Base-by-base conservation (phyloP, 1,140 invertebrate species). In the Neodiprion virginianus region DNA sequence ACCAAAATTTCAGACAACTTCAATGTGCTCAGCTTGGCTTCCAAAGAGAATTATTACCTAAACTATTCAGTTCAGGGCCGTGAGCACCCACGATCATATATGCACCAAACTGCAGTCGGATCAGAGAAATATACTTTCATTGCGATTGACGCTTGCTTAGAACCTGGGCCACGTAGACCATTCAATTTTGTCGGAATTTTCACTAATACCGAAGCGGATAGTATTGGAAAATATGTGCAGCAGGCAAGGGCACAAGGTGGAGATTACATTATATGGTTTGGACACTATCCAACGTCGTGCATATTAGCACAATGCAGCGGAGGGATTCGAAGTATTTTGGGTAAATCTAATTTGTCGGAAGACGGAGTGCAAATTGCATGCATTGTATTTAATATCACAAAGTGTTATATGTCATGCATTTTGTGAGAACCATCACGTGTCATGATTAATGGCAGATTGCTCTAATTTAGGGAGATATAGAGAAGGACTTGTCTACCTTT, bases 251-350 rank as follows among this genome's bases (percentile, higher is more conserved):
- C 78, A 14, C 86, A 74, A 21, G 87, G 89, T 73, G 88, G 86
- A 47, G 90, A 92, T 83, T 92, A 93, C 78, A 93, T 93, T 14
- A 88, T 97, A 75, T 96, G 94, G 92, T 98, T 98, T 90, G 96
- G 96, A 28, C 97, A 98, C 86, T 98, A 98, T 89, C 96, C 97
- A 12, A 97, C 96, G 2, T 97, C 96, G 7, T 94, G 94, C 78
- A 96, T 98, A 77, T 85, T 96, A 17, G 89, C 92, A 1, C 89
- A 93, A 21, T 86, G 90, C 71, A 89, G 89, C 74, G 88, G 91
- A 49, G 90, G 91, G 73, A 79, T 93, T 8, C 85, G 92, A 75
- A 86, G 88, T 72, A 75, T 93, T 48, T 90, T 94, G 75, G 91
- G 91, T 79, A 88, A 86, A 74, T 83, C 84, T 49, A 78, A 82